Percentiles rank a stretch among this genome's conserved stretches.
Conservation (phyloP, 2,797 vertebrate genomes). For the Urosaurus nigricauda region DNA sequence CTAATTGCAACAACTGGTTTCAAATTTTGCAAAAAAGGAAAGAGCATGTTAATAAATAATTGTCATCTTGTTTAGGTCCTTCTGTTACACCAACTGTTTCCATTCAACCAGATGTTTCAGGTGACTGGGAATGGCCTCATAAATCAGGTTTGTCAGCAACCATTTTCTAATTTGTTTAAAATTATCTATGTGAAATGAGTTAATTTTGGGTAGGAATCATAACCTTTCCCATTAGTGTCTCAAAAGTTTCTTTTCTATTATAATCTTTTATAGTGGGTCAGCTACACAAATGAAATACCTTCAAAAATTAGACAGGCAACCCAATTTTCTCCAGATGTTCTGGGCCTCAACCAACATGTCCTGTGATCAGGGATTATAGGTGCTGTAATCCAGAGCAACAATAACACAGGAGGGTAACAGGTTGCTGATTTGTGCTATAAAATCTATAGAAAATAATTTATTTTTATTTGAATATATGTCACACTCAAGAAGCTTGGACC, state of each 20-base stretch:
- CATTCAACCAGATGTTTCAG: slow-evolving; percentile 91
- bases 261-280: neutral
- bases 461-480: neutral
- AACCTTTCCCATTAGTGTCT: neutral
- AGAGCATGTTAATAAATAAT: neutral
- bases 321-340: neutral
- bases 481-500: neutral
- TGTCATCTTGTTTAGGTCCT: slow-evolving; percentile 74
- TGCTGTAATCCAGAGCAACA: neutral
- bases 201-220: neutral
- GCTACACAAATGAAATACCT: neutral
- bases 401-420: neutral
- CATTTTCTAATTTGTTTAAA: neutral
- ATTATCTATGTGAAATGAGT: neutral
- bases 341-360: too few species aligned
- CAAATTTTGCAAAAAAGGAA: neutral
- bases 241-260: neutral
- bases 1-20: too few species aligned
- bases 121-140: slow-evolving; percentile 93
- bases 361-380: neutral
- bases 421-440: neutral
- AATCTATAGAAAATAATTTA: neutral
- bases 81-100: slow-evolving; percentile 90
- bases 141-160: slow-evolving; percentile 80
- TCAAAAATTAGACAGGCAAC: neutral